Percentiles rank a stretch among this genome's conserved stretches.
Conservation (phyloP, 2,888 invertebrate species). For the Microctonus aethiopoides region DNA sequence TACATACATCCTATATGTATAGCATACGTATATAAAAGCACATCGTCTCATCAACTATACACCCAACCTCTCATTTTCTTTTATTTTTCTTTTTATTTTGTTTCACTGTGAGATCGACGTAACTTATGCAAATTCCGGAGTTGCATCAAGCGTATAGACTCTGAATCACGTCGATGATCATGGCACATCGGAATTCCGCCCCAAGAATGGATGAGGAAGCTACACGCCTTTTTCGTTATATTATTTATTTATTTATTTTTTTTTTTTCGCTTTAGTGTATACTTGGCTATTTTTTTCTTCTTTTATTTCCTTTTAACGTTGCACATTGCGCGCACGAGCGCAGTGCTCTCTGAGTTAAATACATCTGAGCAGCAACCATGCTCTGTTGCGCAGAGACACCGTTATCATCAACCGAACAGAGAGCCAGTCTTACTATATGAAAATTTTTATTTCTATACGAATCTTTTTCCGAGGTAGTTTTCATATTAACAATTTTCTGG, state of each 20-base stretch:
- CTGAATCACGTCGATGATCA: conserved; percentile 37
- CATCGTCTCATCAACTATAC: background rate
- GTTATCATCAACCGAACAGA: conserved; percentile 42
- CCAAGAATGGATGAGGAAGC: conserved; percentile 25
- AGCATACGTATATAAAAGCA: background rate
- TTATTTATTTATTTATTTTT: conserved; percentile 17
- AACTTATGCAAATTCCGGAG: conserved; percentile 37
- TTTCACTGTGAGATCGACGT: conserved; percentile 19
- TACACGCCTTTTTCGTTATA: conserved; percentile 28
- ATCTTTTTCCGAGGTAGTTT: background rate
- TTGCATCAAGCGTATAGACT: conserved; percentile 29
- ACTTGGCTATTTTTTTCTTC: background rate
- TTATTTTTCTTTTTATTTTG: background rate
- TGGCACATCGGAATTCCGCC: conserved; percentile 33
- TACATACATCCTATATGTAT: background rate
- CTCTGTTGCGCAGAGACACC: conserved; percentile 53
- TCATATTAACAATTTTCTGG: background rate
- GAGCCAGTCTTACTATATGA: conserved; percentile 11
- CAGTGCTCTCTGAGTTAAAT: conserved; percentile 13
- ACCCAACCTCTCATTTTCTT: background rate
- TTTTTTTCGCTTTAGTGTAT: background rate
- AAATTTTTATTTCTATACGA: conserved; percentile 18
- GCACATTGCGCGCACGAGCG: conserved; percentile 25
- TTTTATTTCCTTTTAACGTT: conserved; percentile 20
- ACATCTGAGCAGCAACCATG: conserved; percentile 36